Base-by-base conservation (phyloP, 1,140 invertebrate genomes). In the Penaeus indicus region DNA sequence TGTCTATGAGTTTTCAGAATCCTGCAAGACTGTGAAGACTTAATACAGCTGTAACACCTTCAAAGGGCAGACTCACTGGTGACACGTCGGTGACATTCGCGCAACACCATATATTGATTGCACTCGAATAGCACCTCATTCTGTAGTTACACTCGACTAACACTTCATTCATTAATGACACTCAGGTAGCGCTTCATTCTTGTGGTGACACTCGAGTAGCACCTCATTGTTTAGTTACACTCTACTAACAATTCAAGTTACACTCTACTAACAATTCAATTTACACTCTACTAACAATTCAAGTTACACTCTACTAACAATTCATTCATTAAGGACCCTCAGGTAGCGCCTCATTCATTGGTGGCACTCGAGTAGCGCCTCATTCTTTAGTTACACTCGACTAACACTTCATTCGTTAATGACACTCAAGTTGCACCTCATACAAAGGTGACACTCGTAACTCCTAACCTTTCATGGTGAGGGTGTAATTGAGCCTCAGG, bases 401-500 rank as follows among this genome's bases (percentile, higher is more conserved):
- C 7, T 25, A 72, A 8, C 69, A 11, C 69, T 11, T 11, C 32
- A 38, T 72, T 72, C 25, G 69, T 11, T 32, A 42, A 42, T 42
- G 38, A 8, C 38, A 42, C 38, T 42, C 38, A 42, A 42, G 38
- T 42, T 42, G 3, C 7, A 42, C 38, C 38, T 42, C 38, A 42
- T 42, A 7, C 38, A 42, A 42, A 42, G 38, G 54, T 54, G 54
- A 54, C 54, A 54, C 54, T 54, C 16, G 54, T 11, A 54, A 16
- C 54, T 54, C 54, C 54, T 54, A 16, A 54, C 54, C 25, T 19
- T 69, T 64, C 21, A 32, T 64, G 5, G 38, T 64, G 18, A 84
- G 22, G 22, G 82, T 69, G 82, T 69, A 69, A 54, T 84, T 84
- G 62, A 63, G 3, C 64, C 47, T 19, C 64, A 84, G 60, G 62